Conservation (phyloP, 1,140 invertebrate species). For the Cepaea nemoralis region DNA sequence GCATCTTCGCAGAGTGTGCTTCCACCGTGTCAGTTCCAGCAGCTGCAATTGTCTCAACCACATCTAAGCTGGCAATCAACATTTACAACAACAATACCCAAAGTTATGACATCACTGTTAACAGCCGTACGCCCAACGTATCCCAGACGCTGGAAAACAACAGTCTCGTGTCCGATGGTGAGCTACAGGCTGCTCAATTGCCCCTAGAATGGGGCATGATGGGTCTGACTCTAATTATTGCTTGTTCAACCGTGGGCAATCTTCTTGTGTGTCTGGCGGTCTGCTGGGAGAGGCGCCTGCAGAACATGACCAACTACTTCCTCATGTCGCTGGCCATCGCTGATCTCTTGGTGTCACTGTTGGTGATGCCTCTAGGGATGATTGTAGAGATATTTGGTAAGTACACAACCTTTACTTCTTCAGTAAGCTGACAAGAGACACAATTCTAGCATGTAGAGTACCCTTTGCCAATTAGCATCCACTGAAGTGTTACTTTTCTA, state of each 20-base stretch:
- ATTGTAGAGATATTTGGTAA: slow-evolving; percentile 77
- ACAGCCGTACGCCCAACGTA: no score
- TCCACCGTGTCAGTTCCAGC: no score
- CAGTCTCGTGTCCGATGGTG: neutral
- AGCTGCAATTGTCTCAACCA: no score
- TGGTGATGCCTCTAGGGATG: slow-evolving; percentile 97
- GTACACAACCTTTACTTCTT: no score
- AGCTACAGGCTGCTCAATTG: neutral
- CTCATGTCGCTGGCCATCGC: slow-evolving; percentile 96
- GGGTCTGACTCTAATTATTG: slow-evolving; percentile 76
- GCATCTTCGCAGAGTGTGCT: no score
- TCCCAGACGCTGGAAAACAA: neutral
- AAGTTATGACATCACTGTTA: no score
- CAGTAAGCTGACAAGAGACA: no score
- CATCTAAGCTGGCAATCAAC: no score
- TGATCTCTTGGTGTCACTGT: slow-evolving; percentile 92
- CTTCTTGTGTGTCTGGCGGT: slow-evolving; percentile 95
- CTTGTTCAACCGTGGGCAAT: slow-evolving; percentile 91
- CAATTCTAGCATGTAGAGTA: no score
- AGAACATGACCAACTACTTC: slow-evolving; percentile 98
- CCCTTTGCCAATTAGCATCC: no score
- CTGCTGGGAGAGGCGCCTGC: slow-evolving; percentile 93
- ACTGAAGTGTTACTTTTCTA: no score
- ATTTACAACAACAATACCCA: no score
- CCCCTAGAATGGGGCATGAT: slow-evolving; percentile 61